Percentiles rank a stretch among this genome's conserved stretches.
Evolutionary conservation across 2,888 invertebrate species (phyloP).

Genomic region (Nephrotoma appendiculata): DNA sequence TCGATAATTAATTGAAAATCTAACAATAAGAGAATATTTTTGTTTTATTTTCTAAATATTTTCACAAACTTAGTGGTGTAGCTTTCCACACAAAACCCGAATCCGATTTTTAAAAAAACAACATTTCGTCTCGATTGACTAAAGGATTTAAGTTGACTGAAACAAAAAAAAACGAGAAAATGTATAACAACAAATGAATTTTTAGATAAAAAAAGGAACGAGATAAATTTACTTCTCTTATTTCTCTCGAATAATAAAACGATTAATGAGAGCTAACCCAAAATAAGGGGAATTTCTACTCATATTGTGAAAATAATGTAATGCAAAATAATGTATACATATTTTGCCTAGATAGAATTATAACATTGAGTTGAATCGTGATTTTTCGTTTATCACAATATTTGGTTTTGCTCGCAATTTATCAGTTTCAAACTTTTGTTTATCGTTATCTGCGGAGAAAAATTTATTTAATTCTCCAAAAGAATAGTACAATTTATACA

Average conservation of each 20-base stretch:
- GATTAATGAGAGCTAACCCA: not conserved
- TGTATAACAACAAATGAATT: not conserved
- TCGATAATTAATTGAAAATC: not conserved
- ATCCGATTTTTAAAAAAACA: not conserved
- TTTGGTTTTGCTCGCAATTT: not conserved
- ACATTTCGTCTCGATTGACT: not conserved
- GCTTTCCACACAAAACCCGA: not conserved
- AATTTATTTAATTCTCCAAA: not conserved
- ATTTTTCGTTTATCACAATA: not conserved
- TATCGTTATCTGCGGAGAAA: not conserved
- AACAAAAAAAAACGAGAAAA: not conserved
- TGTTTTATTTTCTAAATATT: not conserved
- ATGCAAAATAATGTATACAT: no score
- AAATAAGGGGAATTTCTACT: not conserved
- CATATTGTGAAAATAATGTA: not conserved
- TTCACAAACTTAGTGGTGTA: no score
- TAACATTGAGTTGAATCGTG: not conserved
- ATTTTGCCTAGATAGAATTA: not conserved
- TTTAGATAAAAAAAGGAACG: not conserved
- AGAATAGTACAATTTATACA: not conserved
- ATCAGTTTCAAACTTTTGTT: not conserved
- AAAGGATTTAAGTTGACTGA: not conserved
- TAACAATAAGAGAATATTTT: not conserved
- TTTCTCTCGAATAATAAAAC: not conserved
- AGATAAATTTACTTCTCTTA: not conserved